phyloP scores from a whole-genome alignment of 2,797 vertebrate genomes.

The Danio choprae region DNA sequence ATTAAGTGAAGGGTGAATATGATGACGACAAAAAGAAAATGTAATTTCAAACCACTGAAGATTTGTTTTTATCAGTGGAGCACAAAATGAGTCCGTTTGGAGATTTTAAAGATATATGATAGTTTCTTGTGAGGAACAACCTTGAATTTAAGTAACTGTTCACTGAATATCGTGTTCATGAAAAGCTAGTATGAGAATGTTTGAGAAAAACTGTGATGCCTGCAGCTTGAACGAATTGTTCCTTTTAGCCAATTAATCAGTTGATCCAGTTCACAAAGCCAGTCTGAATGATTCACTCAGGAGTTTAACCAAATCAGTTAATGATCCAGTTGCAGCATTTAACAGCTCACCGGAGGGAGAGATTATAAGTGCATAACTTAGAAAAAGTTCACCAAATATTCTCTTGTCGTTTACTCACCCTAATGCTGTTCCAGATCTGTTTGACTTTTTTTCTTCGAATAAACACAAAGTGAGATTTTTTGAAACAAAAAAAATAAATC shows the following conservation, averaged over 20 bases:
- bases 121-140: background rate
- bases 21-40: too few species aligned
- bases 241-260: background rate
- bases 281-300: slow-evolving; percentile 4
- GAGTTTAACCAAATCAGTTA: background rate
- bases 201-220: background rate
- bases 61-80: too few species aligned
- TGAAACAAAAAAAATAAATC: too few species aligned
- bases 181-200: background rate
- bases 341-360: slow-evolving; percentile 7
- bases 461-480: too few species aligned
- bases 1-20: too few species aligned
- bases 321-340: background rate
- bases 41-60: too few species aligned
- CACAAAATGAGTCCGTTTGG: too few species aligned
- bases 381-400: background rate
- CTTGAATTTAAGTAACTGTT: background rate
- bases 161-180: background rate
- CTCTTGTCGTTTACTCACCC: background rate
- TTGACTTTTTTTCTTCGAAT: background rate
- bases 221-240: background rate
- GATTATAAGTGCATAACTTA: background rate
- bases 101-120: background rate
- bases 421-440: background rate
- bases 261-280: background rate